These are phyloP conservation scores for Pachypanchax playfairii DNA, from an alignment of 2,113 vertebrate species.

Conservation along the genomic window DNA sequence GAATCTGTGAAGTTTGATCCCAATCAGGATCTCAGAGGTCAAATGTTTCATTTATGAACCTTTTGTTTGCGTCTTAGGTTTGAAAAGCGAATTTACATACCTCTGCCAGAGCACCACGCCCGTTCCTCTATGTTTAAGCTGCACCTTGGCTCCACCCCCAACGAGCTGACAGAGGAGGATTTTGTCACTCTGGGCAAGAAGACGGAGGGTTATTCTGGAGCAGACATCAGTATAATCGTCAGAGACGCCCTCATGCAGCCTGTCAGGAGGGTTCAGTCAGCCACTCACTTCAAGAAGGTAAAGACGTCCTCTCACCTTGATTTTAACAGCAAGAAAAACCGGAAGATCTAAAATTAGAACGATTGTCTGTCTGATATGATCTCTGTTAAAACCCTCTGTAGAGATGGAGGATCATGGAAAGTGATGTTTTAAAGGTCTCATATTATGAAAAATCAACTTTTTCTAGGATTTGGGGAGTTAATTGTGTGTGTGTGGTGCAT, in stretches of 20 bases:
- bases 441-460: too few species aligned
- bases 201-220: slow-evolving; percentile 92
- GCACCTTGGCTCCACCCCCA: slow-evolving; percentile 89
- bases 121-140: slow-evolving; percentile 93
- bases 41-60: not conserved
- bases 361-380: too few species aligned
- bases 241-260: slow-evolving; percentile 97
- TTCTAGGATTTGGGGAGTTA: too few species aligned
- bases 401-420: too few species aligned
- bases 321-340: not conserved
- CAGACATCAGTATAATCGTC: slow-evolving; percentile 93
- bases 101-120: slow-evolving; percentile 93
- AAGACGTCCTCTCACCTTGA: not conserved
- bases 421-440: too few species aligned
- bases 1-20: too few species aligned
- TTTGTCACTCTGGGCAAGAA: slow-evolving; percentile 88
- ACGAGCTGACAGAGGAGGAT: slow-evolving; percentile 83
- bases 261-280: slow-evolving; percentile 94
- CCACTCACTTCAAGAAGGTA: slow-evolving; percentile 90
- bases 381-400: too few species aligned
- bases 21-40: slow-evolving; percentile 38
- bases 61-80: slow-evolving; percentile 79
- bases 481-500: too few species aligned
- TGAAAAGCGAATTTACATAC: slow-evolving; percentile 98
- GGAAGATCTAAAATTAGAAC: too few species aligned